Evolutionary conservation across 2,888 invertebrate genomes (phyloP).

Genomic region (Cristatella mucedo): DNA sequence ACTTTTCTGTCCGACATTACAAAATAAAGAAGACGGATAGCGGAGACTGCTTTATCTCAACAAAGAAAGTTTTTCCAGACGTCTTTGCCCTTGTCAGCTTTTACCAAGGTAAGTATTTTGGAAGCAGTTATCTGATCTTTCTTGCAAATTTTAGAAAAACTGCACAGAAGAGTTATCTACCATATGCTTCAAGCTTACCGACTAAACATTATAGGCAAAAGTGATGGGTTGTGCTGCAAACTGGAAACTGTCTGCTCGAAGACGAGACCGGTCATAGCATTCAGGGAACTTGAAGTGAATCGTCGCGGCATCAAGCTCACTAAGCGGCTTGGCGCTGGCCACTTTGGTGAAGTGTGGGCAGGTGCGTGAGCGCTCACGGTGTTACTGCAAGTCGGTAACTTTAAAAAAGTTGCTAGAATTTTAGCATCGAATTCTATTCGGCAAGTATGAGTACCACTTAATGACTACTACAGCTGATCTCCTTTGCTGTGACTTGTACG

Average conservation of each 20-base stretch:
- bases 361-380: too few species aligned
- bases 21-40: conserved; percentile 81
- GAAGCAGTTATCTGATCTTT: too few species aligned
- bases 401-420: too few species aligned
- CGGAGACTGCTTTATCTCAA: conserved; percentile 88
- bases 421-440: too few species aligned
- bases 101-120: conserved; percentile 63
- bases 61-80: conserved; percentile 83
- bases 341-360: conserved; percentile 86
- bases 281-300: conserved; percentile 95
- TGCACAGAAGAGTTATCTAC: too few species aligned
- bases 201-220: conserved; percentile 73
- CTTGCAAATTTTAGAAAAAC: too few species aligned
- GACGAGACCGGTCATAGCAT: conserved; percentile 81
- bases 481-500: too few species aligned
- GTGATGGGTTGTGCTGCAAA: conserved; percentile 84
- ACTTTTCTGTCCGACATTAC: conserved; percentile 85
- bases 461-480: too few species aligned
- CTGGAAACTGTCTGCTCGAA: conserved; percentile 81
- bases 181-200: too few species aligned
- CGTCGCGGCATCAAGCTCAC: conserved; percentile 68
- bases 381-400: too few species aligned
- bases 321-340: conserved; percentile 73
- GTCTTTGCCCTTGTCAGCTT: conserved; percentile 81
- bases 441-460: too few species aligned